Evolutionary conservation across 1,140 invertebrate genomes (phyloP).

Genomic region (Drosophila gunungcola): DNA sequence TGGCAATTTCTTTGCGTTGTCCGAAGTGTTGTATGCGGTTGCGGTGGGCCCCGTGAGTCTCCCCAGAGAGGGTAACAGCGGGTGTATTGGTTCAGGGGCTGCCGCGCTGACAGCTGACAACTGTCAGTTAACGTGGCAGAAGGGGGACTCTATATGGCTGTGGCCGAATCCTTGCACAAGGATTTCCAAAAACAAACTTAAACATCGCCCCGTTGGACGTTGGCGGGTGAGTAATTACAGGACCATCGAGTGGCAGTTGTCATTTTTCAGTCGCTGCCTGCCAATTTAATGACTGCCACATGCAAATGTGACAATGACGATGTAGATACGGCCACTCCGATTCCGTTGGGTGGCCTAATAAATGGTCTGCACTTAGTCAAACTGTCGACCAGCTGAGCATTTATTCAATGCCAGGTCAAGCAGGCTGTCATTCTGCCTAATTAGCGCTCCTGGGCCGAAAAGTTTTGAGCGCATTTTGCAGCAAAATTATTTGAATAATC

Average conservation of each 20-base stretch:
- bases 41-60: constrained; percentile 10
- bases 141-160: neutral
- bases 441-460: constrained; percentile 40
- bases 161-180: constrained; percentile 15
- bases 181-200: constrained; percentile 62
- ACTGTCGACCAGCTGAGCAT: constrained; percentile 20
- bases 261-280: constrained; percentile 67
- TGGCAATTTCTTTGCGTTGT: constrained; percentile 67
- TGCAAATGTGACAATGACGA: constrained; percentile 76
- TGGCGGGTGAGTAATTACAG: constrained; percentile 68
- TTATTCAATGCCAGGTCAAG: constrained; percentile 62
- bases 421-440: constrained; percentile 68
- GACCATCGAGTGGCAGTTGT: constrained; percentile 63
- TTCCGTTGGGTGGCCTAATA: constrained; percentile 47
- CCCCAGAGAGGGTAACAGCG: constrained; percentile 34
- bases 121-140: constrained; percentile 20
- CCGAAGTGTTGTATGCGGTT: constrained; percentile 61
- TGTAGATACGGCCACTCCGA: constrained; percentile 38
- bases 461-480: constrained; percentile 54
- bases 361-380: constrained; percentile 71
- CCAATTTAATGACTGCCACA: constrained; percentile 68
- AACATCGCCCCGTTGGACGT: constrained; percentile 3
- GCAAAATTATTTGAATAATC: constrained; percentile 71
- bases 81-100: constrained; percentile 38
- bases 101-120: constrained; percentile 35